Conservation (phyloP, 2,888 invertebrate genomes). For the Eucera pruinosa region DNA sequence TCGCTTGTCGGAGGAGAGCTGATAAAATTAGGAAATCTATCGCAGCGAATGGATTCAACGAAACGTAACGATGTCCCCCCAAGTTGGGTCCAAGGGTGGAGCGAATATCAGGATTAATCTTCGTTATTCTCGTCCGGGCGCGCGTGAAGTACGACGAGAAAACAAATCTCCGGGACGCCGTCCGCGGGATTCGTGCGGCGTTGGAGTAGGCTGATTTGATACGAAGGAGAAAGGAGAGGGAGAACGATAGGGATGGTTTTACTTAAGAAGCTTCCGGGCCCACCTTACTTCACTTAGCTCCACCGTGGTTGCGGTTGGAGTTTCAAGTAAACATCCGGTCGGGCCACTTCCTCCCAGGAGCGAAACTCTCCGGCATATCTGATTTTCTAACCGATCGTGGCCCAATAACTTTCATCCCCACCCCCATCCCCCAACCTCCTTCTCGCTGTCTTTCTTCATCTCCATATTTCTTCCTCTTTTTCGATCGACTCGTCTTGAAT, state of each 20-base stretch:
- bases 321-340: slow-evolving; percentile 75
- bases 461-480: neutral
- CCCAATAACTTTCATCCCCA: slow-evolving; percentile 65
- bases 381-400: slow-evolving; percentile 71
- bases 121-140: slow-evolving; percentile 63
- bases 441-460: neutral
- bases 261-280: slow-evolving; percentile 74
- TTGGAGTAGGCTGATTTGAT: slow-evolving; percentile 63
- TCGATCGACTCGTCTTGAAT: slow-evolving; percentile 31
- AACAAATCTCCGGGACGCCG: slow-evolving; percentile 65
- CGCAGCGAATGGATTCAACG: slow-evolving; percentile 10
- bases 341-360: slow-evolving; percentile 67
- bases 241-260: slow-evolving; percentile 67
- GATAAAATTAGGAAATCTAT: slow-evolving; percentile 29
- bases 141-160: slow-evolving; percentile 61
- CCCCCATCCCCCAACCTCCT: neutral
- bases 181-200: slow-evolving; percentile 60
- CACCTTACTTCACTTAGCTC: slow-evolving; percentile 73
- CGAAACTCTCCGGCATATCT: slow-evolving; percentile 72
- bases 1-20: slow-evolving; percentile 7
- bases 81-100: neutral
- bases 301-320: slow-evolving; percentile 70
- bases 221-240: slow-evolving; percentile 38
- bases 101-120: slow-evolving; percentile 62
- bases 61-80: slow-evolving; percentile 40